Evolutionary conservation across 2,113 vertebrate genomes (phyloP).

Genomic region (Callipepla squamata): DNA sequence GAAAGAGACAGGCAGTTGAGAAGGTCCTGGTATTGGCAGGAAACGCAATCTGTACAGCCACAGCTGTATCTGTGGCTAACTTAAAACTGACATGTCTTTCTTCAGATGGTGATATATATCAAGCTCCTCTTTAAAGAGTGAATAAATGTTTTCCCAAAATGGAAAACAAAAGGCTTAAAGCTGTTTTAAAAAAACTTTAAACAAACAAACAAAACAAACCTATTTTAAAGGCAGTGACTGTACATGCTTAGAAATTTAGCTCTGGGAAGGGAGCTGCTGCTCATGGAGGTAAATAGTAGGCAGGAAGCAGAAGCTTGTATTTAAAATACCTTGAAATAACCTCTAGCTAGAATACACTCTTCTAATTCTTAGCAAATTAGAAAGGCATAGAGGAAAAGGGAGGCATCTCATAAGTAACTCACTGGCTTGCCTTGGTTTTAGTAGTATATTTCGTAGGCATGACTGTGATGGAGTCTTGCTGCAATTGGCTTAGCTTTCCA

Average conservation of each 20-base stretch:
- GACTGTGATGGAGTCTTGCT: neutral
- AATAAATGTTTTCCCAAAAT: conserved; percentile 63
- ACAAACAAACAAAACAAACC: neutral
- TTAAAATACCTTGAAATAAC: conserved; percentile 27
- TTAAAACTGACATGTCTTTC: conserved; percentile 66
- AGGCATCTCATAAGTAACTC: neutral
- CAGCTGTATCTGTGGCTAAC: conserved; percentile 69
- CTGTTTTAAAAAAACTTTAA: conserved; percentile 71
- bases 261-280: neutral
- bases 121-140: conserved; percentile 74
- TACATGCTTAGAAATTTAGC: neutral
- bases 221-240: conserved; percentile 68
- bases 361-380: conserved; percentile 30
- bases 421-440: neutral
- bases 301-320: neutral
- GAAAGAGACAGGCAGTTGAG: neutral
- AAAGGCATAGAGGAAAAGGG: neutral
- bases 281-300: neutral
- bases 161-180: neutral
- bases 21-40: conserved; percentile 38
- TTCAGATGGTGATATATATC: conserved; percentile 65
- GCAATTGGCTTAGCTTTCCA: neutral
- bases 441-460: neutral
- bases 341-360: neutral
- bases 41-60: conserved; percentile 46